These are phyloP conservation scores for Mesorhabditis sp. DNA, from an alignment of 2,888 invertebrate species.

Conservation along the genomic window DNA sequence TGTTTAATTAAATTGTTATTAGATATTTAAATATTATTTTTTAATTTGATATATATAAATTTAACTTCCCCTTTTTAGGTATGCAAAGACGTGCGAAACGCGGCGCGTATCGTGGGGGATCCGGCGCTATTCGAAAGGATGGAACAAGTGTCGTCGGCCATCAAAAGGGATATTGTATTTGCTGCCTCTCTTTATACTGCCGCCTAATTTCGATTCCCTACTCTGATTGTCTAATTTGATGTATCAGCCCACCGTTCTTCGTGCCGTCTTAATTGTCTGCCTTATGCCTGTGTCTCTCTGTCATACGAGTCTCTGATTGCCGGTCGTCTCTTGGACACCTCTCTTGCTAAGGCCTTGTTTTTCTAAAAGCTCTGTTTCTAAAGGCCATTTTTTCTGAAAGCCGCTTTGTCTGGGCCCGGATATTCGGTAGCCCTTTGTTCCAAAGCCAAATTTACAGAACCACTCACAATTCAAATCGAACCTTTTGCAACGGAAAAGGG, in stretches of 20 bases:
- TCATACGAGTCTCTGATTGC: background rate
- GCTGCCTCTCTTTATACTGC: constrained; percentile 87
- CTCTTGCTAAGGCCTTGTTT: too few relatives aligned
- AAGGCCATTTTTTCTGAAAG: too few relatives aligned
- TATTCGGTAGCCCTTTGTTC: too few relatives aligned
- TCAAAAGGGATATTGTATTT: constrained; percentile 95
- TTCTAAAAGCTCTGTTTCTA: too few relatives aligned
- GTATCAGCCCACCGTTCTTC: background rate
- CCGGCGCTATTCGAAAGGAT: constrained; percentile 85
- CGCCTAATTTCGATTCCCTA: constrained; percentile 13
- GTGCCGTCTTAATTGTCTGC: background rate
- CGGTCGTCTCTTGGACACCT: background rate
- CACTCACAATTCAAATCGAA: too few relatives aligned
- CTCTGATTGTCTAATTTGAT: background rate
- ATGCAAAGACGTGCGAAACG: constrained; percentile 66
- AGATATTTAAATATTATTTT: background rate
- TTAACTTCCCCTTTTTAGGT: constrained; percentile 4
- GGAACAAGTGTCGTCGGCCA: constrained; percentile 80
- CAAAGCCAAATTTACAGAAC: too few relatives aligned
- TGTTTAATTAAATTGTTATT: background rate
- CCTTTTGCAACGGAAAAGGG: too few relatives aligned
- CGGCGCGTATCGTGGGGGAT: constrained; percentile 87
- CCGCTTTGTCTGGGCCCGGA: too few relatives aligned
- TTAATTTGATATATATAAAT: too few relatives aligned
- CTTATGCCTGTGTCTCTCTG: background rate